Evolutionary conservation across 2,113 vertebrate species (phyloP), one percentile per base, ranked within the genome.

Genomic region (Lipotes vexillifer): DNA sequence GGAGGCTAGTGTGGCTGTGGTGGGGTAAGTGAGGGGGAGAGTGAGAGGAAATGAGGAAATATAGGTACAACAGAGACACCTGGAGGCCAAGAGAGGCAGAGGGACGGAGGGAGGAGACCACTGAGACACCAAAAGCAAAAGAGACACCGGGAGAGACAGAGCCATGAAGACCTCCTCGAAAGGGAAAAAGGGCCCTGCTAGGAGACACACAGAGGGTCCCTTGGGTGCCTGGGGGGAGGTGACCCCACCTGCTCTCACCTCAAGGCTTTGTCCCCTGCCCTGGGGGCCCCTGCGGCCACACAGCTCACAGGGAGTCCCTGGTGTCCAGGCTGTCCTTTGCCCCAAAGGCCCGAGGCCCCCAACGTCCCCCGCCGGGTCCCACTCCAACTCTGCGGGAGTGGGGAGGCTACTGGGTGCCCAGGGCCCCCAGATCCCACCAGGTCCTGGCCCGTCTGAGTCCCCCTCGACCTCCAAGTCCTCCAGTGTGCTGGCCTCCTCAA

Each of bases 311-410:
- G 95, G 94, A 77, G 49, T 57, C 59, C 90, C 96, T 52, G 96
- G 65, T 12, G 20, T 95, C 92, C 27, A 31, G 31, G 44, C 23
- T 74, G 94, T 99, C 98, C 0, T 98, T 96, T 3, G 99, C 98
- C 9, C 98, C 98, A 10, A 95, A 93, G 99, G 99, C 1, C 98
- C 92, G 0, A 99, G 98, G 8, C 98, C 98, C 3, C 99, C 99
- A 12, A 99, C 98, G 41, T 99, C 99, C 8, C 99, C 99, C 0
- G 99, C 99, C 4, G 99, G 99, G 91, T 99, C 99, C 99, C 99
- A 99, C 97, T 99, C 99, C 97, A 99, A 97, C 25, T 99, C 99
- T 96, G 98, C 91, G 27, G 98, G 89, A 63, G 25, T 77, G 12
- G 88, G 80, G 63, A 86, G n/a, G 44, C 33, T 75, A 83, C 52